These are phyloP conservation scores for Pangasius mekongensis DNA, from an alignment of 2,797 vertebrate genomes.

Conservation along the genomic window DNA sequence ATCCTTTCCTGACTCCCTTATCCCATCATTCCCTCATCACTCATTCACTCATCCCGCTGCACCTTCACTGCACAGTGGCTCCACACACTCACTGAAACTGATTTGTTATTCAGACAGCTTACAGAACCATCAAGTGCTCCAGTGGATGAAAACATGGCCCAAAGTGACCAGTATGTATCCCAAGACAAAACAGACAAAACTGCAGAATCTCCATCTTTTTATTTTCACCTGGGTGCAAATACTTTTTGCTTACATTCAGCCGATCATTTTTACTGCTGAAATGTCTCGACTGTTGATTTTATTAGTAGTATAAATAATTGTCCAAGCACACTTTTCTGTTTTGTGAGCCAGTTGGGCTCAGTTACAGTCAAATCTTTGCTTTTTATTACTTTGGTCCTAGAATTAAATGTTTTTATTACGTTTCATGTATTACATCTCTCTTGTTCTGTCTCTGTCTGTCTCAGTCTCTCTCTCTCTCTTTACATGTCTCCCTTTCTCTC, in stretches of 20 bases:
- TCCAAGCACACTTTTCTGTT: too few species aligned
- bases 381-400: neutral
- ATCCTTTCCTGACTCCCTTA: conserved; percentile 16
- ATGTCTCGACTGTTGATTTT: neutral
- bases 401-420: neutral
- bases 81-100: conserved; percentile 72
- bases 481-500: neutral
- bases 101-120: conserved; percentile 85
- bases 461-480: neutral
- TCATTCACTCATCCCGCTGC: conserved; percentile 44
- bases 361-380: neutral
- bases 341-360: neutral
- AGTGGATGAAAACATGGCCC: conserved; percentile 88
- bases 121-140: conserved; percentile 84
- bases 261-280: neutral
- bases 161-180: conserved; percentile 84
- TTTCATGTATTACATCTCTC: too few species aligned
- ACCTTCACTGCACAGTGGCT: neutral
- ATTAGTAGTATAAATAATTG: neutral
- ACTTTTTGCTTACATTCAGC: neutral
- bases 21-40: conserved; percentile 41
- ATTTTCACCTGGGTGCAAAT: conserved; percentile 38
- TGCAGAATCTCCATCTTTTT: conserved; percentile 56
- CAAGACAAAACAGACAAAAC: conserved; percentile 54
- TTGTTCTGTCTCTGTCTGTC: neutral